These are phyloP conservation scores for Polypterus bichir DNA, from an alignment of 2,113 vertebrate species.

Conservation along the genomic window DNA sequence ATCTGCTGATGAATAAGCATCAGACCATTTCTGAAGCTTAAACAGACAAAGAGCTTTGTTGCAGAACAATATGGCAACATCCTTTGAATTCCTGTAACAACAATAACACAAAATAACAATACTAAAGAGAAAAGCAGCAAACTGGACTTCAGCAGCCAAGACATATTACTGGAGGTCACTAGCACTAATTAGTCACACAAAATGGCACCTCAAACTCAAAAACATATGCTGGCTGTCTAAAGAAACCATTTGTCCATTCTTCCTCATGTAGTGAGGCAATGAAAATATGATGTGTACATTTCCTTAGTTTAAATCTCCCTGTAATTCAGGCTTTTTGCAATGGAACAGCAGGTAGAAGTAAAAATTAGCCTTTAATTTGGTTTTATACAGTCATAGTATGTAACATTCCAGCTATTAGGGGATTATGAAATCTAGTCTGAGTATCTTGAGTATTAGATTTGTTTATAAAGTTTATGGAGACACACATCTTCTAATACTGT, in stretches of 20 bases:
- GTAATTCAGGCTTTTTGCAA: too few relatives aligned
- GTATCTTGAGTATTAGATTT: too few relatives aligned
- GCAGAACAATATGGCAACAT: constrained; percentile 51
- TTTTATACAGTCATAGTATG: too few relatives aligned
- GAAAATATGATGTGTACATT: neutral
- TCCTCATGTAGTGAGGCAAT: neutral
- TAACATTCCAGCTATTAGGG: too few relatives aligned
- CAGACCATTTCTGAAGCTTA: constrained; percentile 43
- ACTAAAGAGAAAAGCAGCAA: neutral
- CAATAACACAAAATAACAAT: neutral
- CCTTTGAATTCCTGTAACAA: constrained; percentile 31
- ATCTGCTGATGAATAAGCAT: constrained; percentile 35
- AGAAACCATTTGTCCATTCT: neutral
- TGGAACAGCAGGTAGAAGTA: too few relatives aligned
- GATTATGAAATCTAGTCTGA: too few relatives aligned
- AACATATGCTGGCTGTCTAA: neutral
- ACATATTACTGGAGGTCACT: too few relatives aligned
- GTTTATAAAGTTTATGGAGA: too few relatives aligned
- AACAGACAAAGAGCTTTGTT: constrained; percentile 53
- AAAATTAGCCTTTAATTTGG: too few relatives aligned
- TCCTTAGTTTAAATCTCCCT: too few relatives aligned
- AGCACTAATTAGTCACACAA: too few relatives aligned
- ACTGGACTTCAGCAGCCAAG: neutral
- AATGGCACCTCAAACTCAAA: neutral
- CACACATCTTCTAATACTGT: too few relatives aligned